Base-by-base conservation (phyloP, 2,113 vertebrate species). In the Daphoenositta chrysoptera region DNA sequence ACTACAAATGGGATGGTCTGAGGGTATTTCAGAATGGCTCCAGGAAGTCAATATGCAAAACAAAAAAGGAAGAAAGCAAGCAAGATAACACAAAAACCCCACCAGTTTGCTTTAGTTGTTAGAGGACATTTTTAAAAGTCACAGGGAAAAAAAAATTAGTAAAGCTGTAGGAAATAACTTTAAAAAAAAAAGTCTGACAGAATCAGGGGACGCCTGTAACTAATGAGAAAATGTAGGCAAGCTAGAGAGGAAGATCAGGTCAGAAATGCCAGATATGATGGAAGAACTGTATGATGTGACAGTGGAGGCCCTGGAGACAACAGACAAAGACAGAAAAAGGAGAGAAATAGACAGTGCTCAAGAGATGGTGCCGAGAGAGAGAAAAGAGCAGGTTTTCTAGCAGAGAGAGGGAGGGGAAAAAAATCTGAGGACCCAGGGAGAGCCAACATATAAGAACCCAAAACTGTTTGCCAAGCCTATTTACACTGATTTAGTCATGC, bases 201-300 rank as follows among this genome's bases (percentile, higher is more conserved):
- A 87, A 96, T 96, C 97, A 96, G 93, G 95, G 93, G 93, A 94
- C 0, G 48, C 40, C 87, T 95, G 66, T 89, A 91, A 93, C 86
- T 87, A 97, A 95, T 81, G 91, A 96, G 97, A 95, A 93, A 88
- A 96, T 42, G 50, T 57, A 93, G 83, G 89, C 58, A 70, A 87
- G 93, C 87, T 48, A 44, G 82, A 85, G 87, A 93, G 94, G 93
- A 93, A 95, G 87, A 93, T 76, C 66, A 80, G 76, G 89, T 97
- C 96, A 95, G 81, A 94, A 97, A 97, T 93, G 94, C 89, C 94
- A 96, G 90, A 94, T 92, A 96, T 83, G 96, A 97, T 97, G 96
- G 97, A 97, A 97, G 66, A 97, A 97, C 89, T 87, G 82, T 96
- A 95, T 97, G 96, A 97, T 97, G 92, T 97, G 96, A 96, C 97